Conservation (phyloP, 1,140 invertebrate species). For the Cydia strobilella region DNA sequence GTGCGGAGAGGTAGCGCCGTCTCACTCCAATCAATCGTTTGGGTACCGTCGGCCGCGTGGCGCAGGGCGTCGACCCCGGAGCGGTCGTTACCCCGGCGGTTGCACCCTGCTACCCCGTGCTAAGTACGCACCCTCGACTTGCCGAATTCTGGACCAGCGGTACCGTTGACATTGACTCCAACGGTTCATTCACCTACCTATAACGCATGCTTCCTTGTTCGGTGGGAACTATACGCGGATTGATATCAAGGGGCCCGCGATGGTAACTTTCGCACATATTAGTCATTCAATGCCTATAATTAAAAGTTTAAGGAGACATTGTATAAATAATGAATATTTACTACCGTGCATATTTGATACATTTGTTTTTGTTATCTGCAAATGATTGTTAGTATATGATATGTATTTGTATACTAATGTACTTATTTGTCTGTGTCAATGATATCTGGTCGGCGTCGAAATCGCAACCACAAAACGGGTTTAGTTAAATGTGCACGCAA, state of each 20-base stretch:
- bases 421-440: not conserved
- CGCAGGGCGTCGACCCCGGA: slow-evolving; percentile 71
- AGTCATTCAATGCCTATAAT: not conserved
- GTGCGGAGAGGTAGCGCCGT: slow-evolving; percentile 61
- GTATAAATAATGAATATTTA: too few relatives aligned
- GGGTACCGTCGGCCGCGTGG: slow-evolving; percentile 69
- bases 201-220: slow-evolving; percentile 62
- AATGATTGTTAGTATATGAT: not conserved
- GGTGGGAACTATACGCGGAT: slow-evolving; percentile 35
- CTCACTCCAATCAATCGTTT: slow-evolving; percentile 75
- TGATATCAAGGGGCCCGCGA: not conserved
- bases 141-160: slow-evolving; percentile 71
- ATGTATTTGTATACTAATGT: not conserved
- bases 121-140: slow-evolving; percentile 65
- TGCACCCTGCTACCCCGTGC: slow-evolving; percentile 74
- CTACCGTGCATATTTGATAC: not conserved
- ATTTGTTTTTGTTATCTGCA: not conserved
- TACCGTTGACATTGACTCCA: slow-evolving; percentile 75
- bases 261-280: not conserved
- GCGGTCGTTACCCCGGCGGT: slow-evolving; percentile 72
- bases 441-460: not conserved
- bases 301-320: not conserved
- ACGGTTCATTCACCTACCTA: slow-evolving; percentile 63
- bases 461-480: not conserved
- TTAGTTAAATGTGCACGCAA: not conserved